Percentiles rank a stretch among this genome's conserved stretches.
phyloP scores from a whole-genome alignment of 2,797 vertebrate species.

The Poeciliopsis infans region DNA sequence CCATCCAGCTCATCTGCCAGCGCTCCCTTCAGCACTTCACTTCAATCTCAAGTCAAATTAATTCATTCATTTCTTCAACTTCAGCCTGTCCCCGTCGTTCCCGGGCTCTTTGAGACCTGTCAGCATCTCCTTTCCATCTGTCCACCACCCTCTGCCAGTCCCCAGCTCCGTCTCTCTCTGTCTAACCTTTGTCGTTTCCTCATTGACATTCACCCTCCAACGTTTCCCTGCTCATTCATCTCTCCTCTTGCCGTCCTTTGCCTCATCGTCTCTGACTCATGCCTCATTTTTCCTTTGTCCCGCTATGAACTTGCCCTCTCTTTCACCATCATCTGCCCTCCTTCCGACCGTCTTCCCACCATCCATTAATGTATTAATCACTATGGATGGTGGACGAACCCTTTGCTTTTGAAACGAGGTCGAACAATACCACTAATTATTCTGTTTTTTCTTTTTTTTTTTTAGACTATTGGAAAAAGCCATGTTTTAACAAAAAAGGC shows the following conservation, averaged over 20 bases:
- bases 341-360: conserved; percentile 3
- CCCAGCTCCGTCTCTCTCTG: conserved; percentile 27
- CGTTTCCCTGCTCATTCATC: conserved; percentile 40
- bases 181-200: conserved; percentile 41
- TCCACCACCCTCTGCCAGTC: conserved; percentile 30
- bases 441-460: neutral
- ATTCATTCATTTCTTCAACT: conserved; percentile 20
- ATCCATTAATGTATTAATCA: conserved; percentile 8
- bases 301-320: conserved; percentile 24
- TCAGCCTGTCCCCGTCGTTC: conserved; percentile 3
- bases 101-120: conserved; percentile 40
- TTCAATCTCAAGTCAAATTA: conserved; percentile 40
- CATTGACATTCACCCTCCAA: conserved; percentile 42
- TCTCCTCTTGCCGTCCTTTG: conserved; percentile 36
- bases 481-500: neutral
- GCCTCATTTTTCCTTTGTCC: conserved; percentile 32
- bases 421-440: neutral
- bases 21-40: conserved; percentile 36
- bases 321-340: conserved; percentile 19
- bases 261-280: conserved; percentile 24
- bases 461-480: neutral
- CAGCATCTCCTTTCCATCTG: conserved; percentile 30
- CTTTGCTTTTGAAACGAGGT: conserved; percentile 1
- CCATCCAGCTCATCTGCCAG: conserved; percentile 23
- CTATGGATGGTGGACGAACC: neutral